Evolutionary conservation across 2,113 vertebrate genomes (phyloP).

Genomic region (Lota lota): DNA sequence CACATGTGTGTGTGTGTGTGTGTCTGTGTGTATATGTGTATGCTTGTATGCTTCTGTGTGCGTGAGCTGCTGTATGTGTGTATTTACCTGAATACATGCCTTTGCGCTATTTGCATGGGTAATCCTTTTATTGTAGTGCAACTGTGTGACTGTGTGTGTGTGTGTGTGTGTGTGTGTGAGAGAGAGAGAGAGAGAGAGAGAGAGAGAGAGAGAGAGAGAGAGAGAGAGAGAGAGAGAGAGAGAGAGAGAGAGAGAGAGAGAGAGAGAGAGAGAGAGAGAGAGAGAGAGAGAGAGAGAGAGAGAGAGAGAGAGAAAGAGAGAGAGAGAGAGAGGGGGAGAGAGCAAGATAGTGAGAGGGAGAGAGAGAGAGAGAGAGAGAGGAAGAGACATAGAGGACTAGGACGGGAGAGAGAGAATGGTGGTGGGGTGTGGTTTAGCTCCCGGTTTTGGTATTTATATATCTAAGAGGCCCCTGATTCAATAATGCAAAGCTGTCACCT

Average conservation of each 20-base stretch:
- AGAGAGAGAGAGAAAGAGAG: slow-evolving; percentile 1
- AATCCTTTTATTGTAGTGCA: background rate
- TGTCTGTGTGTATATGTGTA: background rate
- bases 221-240: background rate
- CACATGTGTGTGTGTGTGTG: background rate
- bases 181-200: slow-evolving; percentile 3
- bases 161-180: background rate
- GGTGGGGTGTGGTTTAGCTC: slow-evolving; percentile 33
- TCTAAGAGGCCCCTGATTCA: slow-evolving; percentile 56
- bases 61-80: background rate
- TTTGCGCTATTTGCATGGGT: background rate
- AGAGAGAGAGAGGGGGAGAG: too few relatives aligned
- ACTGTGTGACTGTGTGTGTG: background rate
- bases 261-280: slow-evolving; percentile 7
- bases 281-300: slow-evolving; percentile 6
- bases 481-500: slow-evolving; percentile 63
- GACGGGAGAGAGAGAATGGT: slow-evolving; percentile 21
- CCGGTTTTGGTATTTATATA: slow-evolving; percentile 64
- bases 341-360: background rate
- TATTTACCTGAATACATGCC: background rate
- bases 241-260: slow-evolving; percentile 9
- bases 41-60: background rate
- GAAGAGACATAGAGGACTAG: too few relatives aligned
- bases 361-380: slow-evolving; percentile 2
- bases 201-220: too few relatives aligned